phyloP scores from a whole-genome alignment of 2,797 vertebrate genomes.

The Cryptoblepharus egeriae region DNA sequence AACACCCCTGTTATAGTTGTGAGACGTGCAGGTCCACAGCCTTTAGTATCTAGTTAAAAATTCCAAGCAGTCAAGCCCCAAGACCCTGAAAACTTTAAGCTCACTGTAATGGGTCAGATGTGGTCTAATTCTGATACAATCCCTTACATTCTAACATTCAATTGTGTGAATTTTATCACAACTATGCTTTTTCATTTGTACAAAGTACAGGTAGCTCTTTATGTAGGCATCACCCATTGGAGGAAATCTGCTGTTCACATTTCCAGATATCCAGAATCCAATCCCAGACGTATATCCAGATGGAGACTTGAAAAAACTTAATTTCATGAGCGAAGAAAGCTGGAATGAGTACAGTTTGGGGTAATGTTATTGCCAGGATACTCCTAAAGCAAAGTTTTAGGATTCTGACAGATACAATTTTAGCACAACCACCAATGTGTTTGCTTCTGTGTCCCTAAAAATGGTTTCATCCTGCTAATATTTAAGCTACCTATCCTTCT shows the following conservation, averaged over 20 bases:
- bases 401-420: too few species aligned
- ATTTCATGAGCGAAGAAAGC: too few species aligned
- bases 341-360: too few species aligned
- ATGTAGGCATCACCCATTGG: not conserved
- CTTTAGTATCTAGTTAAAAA: not conserved
- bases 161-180: not conserved
- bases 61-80: not conserved
- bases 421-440: too few species aligned
- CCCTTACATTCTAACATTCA: not conserved
- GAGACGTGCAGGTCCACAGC: too few species aligned
- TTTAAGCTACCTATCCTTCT: not conserved
- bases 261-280: constrained; percentile 1
- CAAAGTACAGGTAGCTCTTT: not conserved
- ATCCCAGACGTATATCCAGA: not conserved
- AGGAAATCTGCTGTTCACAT: not conserved
- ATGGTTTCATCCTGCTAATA: too few species aligned
- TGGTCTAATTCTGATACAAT: not conserved
- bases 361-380: too few species aligned
- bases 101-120: not conserved
- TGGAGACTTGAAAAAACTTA: too few species aligned
- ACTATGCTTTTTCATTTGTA: not conserved
- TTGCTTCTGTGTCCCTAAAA: too few species aligned
- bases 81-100: not conserved
- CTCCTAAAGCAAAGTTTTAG: too few species aligned
- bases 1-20: too few species aligned